Evolutionary conservation across 2,113 vertebrate genomes (phyloP), one percentile per base, ranked within the genome.

Genomic region (Xenopus borealis): DNA sequence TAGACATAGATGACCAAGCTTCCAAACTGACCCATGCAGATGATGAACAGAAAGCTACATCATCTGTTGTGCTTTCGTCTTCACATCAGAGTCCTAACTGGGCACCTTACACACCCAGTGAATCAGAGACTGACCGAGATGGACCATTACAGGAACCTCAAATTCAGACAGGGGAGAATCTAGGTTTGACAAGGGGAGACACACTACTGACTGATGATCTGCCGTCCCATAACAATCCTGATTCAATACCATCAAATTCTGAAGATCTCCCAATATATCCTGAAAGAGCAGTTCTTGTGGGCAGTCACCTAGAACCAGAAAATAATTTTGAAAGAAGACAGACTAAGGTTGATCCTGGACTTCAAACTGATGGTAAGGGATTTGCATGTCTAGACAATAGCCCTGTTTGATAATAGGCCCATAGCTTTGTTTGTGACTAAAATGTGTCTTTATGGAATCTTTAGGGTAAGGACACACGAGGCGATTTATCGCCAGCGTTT

Each of bases 311-410:
- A 1, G 62, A 80, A 27, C 71, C 79, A 0, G 77, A 80, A 33
- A 82, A 33, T 45, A 82, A 83, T 75, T 86, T 75, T 0, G 86
- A 87, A 33, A 40, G 33, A 40, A 86, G 86, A 0, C 85, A 92
- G 2, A 88, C 95, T 0, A 90, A 85, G 0, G 95, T 94, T 7
- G 89, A 93, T 0, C 75, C 89, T 14, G 63, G 88, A 65, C 87
- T 94, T 55, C 90, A 94, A 75, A 87, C 91, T 0, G 90, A 93
- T 13, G 95, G 95, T 98, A 87, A 93, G 90, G 0, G 10, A 8
- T 7, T 0, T n/a, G 13, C 44, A n/a, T 44, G 2, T 16, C n/a
- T 40, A 27, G 23, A 40, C 33, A 40, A 9, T 3, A 3, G 33
- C 33, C 33, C 5, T 40, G 33, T 40, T 40, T 40, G 2, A 40